Evolutionary conservation across 2,888 invertebrate genomes (phyloP).

Genomic region (Blera fallax): DNA sequence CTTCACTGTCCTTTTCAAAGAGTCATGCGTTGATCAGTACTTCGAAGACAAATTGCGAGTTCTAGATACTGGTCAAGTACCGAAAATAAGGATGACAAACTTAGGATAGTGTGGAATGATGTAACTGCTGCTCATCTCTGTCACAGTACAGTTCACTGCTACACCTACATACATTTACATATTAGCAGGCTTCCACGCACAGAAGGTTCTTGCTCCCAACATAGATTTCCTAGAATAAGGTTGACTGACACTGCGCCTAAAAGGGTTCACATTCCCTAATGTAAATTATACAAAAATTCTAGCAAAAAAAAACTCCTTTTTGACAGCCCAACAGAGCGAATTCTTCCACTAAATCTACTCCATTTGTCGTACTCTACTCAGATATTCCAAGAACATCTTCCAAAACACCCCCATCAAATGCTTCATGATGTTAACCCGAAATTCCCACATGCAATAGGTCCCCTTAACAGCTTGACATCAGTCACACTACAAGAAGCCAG

Average conservation of each 20-base stretch:
- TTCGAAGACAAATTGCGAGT: too few species aligned
- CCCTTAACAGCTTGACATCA: constrained; percentile 5
- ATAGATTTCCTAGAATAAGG: not conserved
- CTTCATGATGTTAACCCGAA: not conserved
- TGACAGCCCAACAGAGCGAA: not conserved
- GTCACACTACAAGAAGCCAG: not conserved
- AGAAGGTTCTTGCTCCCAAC: too few species aligned
- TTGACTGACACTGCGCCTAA: not conserved
- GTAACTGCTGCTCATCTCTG: too few species aligned
- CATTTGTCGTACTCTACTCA: not conserved
- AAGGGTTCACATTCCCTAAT: not conserved
- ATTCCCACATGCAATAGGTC: constrained; percentile 8
- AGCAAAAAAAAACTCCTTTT: not conserved
- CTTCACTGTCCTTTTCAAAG: too few species aligned
- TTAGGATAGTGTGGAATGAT: too few species aligned
- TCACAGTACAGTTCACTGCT: too few species aligned
- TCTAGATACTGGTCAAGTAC: too few species aligned
- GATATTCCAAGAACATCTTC: not conserved
- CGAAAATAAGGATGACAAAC: too few species aligned
- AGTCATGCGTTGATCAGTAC: too few species aligned
- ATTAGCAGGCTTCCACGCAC: too few species aligned
- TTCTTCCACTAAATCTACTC: not conserved
- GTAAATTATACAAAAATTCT: not conserved
- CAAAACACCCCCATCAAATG: not conserved
- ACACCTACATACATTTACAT: too few species aligned